Percentiles rank a stretch among this genome's conserved stretches.
These are phyloP conservation scores for Pachyuromys duprasi DNA, from an alignment of 2,797 vertebrate species.

Conservation along the genomic window DNA sequence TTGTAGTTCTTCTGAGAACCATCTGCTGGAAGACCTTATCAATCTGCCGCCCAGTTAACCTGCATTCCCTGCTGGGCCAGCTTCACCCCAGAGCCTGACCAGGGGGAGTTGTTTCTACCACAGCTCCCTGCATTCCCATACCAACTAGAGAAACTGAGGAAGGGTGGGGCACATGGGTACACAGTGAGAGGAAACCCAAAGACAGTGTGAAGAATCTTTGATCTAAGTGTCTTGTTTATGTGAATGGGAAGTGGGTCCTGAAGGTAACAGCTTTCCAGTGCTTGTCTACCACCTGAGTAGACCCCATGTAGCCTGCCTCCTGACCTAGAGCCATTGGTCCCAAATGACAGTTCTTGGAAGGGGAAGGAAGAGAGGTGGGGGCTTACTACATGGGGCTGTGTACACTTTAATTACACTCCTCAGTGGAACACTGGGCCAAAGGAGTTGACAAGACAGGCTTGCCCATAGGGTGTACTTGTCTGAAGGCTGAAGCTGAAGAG, in stretches of 20 bases:
- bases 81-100: background rate
- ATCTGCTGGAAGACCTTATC: conserved; percentile 54
- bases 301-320: background rate
- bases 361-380: background rate
- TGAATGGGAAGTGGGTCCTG: background rate
- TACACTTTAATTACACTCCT: background rate
- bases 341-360: background rate
- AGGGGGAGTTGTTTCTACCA: background rate
- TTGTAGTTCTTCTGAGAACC: conserved; percentile 57
- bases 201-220: background rate
- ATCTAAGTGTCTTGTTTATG: background rate
- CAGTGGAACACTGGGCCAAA: background rate
- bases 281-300: background rate
- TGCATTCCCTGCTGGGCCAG: background rate
- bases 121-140: background rate
- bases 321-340: background rate
- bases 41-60: conserved; percentile 67
- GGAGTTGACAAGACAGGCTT: background rate
- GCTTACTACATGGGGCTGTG: background rate
- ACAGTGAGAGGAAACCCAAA: background rate
- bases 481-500: background rate
- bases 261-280: background rate
- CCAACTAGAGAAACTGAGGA: background rate
- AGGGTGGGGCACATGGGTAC: background rate
- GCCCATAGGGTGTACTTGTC: background rate